These are phyloP conservation scores for Caenorhabditis wallacei DNA, from an alignment of 2,888 invertebrate genomes.

Conservation along the genomic window DNA sequence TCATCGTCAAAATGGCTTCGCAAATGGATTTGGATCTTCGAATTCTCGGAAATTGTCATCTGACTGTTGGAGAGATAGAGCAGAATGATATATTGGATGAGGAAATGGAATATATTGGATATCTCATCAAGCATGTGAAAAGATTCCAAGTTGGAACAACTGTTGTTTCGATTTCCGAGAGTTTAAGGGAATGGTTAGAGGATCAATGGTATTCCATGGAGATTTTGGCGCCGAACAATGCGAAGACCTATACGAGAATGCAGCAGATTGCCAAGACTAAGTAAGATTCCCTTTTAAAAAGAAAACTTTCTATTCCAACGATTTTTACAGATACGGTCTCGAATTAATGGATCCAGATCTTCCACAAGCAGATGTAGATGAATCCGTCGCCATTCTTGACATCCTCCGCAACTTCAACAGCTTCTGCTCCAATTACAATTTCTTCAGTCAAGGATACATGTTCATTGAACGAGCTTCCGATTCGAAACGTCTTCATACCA, in stretches of 20 bases:
- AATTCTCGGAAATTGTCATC: constrained; percentile 89
- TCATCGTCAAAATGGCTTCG: constrained; percentile 86
- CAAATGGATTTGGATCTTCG: constrained; percentile 95
- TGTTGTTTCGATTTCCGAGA: not conserved
- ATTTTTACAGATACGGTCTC: constrained; percentile 67
- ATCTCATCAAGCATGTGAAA: constrained; percentile 7
- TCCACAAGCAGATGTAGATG: constrained; percentile 96
- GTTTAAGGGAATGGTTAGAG: constrained; percentile 93
- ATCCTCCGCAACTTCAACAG: constrained; percentile 26
- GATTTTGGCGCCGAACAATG: constrained; percentile 96
- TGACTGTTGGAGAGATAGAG: constrained; percentile 84
- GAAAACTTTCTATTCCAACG: too few relatives aligned
- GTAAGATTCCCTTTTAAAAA: constrained; percentile 36
- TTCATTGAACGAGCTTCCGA: constrained; percentile 94
- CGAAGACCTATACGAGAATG: constrained; percentile 98
- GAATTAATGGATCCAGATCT: constrained; percentile 90
- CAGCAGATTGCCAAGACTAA: constrained; percentile 89
- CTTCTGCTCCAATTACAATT: constrained; percentile 89
- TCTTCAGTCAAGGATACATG: constrained; percentile 94
- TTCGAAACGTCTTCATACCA: constrained; percentile 95
- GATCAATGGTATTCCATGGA: constrained; percentile 97
- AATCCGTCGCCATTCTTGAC: constrained; percentile 95
- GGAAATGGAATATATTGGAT: constrained; percentile 42
- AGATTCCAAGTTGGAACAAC: constrained; percentile 30
- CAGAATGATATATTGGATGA: not conserved